Evolutionary conservation across 2,113 vertebrate species (phyloP), one percentile per base, ranked within the genome.

Genomic region (Crocuta crocuta): DNA sequence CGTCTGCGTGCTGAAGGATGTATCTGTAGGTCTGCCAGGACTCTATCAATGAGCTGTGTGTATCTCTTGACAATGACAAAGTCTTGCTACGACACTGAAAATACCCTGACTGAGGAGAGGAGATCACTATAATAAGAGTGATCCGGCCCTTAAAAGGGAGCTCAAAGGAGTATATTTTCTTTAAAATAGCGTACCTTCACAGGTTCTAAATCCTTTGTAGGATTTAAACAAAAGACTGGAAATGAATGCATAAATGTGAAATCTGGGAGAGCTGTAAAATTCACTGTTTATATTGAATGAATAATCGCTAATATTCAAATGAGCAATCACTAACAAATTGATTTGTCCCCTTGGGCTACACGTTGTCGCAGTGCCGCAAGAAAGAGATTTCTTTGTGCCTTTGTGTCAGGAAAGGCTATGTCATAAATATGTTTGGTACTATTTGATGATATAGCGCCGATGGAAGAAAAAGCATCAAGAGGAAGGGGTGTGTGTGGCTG

Each of bases 301-400:
- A 68, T 97, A 94, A 95, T 81, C 71, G 65, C 80, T 89, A 71
- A 92, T 97, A 97, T 94, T 97, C 97, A 98, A 97, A 97, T 96
- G 93, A 97, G 85, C 68, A 80, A 53, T 97, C 93, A 48, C 73
- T 76, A 92, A 85, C 86, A 93, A 97, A 88, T 73, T 88, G 48
- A 94, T 93, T 73, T 92, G 87, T 95, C 76, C 90, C 39, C 31
- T 88, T 61, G 45, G 94, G 61, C 94, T 95, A 90, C 58, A 58
- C 78, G 61, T 83, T 96, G 90, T 96, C 87, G 92, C 76, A 55
- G 28, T 74, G 92, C n/a, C 93, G 83, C 48, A 79, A 90, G 78
- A 71, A 90, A 91, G 63, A 55, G 26, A 81, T 81, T 84, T 97
- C 80, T 95, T 80, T 82, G 48, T 78, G 66, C 13, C 66, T 97